Base-by-base conservation (phyloP, 64 coral and sea anemone genomes). In the Pocillopora verrucosa region DNA sequence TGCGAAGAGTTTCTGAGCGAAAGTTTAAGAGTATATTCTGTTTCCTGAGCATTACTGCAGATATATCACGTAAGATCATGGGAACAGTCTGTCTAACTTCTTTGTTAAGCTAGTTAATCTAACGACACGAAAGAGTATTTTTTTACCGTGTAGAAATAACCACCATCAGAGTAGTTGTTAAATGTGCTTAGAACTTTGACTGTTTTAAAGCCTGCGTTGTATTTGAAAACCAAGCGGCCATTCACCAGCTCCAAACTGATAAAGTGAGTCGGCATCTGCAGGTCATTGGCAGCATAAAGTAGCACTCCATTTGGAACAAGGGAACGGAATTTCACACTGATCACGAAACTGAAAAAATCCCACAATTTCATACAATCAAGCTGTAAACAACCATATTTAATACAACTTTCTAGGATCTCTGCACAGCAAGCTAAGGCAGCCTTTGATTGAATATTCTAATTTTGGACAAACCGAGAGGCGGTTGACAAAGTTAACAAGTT, bases 221-320 rank as follows among this genome's bases (percentile, higher is more conserved):
- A 94, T 56, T 93, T 90, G 69, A 94, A 99, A 60, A 99, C 91
- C 17, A 99, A 35, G 30, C 79, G 76, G 59, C 97, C 97, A 76
- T 94, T 90, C 2, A 99, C 91, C 1, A 99, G 79, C 78, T 99
- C 93, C 25, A 99, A 34, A 7, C 91, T 87, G 34, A 99, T 79
- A 73, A 93, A 99, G 36, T 93, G 86, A 11, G 37, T 93, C 1
- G 95, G 92, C n/a, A 80, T 36, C 5, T 57, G 35, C 4, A 91
- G 5, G 41, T 95, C 86, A 60, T 93, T 80, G 9, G 91, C 74
- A 3, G 88, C 97, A 45, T 95, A 92, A 13, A 99, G 79, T 7
- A 99, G 62, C 34, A 99, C 91, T 3, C 93, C 97, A 67, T 99
- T 95, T 4, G 97, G 97, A 20, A 94, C 92, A 24, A 99, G 86